A percentile compares a stretch with the other conserved stretches of the same genome.
Evolutionary conservation across 2,113 vertebrate genomes (phyloP).

Genomic region (Caloenas nicobarica): DNA sequence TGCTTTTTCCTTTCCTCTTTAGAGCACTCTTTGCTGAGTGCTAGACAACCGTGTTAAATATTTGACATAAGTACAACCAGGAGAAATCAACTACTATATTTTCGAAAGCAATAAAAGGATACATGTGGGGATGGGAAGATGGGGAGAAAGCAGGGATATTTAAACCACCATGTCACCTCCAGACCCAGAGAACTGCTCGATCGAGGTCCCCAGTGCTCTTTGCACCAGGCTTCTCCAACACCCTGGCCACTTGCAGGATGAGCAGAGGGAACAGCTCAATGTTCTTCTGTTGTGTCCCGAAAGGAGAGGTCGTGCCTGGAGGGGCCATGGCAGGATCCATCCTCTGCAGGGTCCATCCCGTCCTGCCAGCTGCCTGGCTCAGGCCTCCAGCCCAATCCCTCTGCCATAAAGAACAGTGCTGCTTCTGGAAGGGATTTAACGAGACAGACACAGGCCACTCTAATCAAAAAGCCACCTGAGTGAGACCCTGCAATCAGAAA

Average conservation of each 20-base stretch:
- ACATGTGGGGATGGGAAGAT: neutral
- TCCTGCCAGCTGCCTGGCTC: neutral
- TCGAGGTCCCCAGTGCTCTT: neutral
- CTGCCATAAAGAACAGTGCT: neutral
- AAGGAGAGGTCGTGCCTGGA: neutral
- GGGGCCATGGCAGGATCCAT: neutral
- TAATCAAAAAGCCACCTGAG: neutral
- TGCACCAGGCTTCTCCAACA: neutral
- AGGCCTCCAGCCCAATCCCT: neutral
- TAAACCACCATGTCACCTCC: neutral
- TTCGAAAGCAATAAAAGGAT: neutral
- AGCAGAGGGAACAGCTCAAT: neutral
- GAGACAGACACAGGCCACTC: neutral
- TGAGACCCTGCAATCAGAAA: neutral
- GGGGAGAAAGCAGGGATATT: neutral
- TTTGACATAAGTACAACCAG: neutral
- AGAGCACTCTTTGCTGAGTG: neutral
- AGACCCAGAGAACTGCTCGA: neutral
- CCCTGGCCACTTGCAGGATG: too few species aligned
- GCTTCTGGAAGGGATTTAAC: neutral
- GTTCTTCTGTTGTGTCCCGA: fast-evolving
- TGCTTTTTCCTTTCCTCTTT: neutral
- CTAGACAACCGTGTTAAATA: neutral
- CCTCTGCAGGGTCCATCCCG: neutral
- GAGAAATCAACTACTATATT: neutral